These are phyloP conservation scores for Bombus waltoni DNA, from an alignment of 1,140 invertebrate genomes.

Conservation along the genomic window DNA sequence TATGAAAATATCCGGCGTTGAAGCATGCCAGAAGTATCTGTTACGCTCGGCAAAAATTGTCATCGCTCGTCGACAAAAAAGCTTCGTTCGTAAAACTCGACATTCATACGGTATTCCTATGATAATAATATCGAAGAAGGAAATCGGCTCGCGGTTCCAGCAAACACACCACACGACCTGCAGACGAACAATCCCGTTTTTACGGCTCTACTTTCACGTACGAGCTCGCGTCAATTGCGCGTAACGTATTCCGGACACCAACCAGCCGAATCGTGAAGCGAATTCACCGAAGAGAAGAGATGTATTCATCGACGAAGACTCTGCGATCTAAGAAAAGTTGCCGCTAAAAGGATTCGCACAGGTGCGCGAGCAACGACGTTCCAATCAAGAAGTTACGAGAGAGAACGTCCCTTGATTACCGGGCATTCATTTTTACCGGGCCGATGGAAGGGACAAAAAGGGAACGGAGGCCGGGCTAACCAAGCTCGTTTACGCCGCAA, in stretches of 20 bases:
- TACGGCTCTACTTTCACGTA: neutral
- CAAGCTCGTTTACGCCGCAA: slow-evolving; percentile 57
- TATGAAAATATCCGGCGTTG: neutral
- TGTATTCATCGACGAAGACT: neutral
- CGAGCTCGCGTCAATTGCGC: neutral
- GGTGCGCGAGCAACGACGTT: slow-evolving; percentile 36
- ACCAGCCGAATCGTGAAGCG: neutral
- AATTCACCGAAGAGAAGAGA: neutral
- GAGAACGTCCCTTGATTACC: slow-evolving; percentile 41
- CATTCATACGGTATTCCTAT: neutral
- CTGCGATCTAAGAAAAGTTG: no score
- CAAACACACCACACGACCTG: neutral
- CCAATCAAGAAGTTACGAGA: slow-evolving; percentile 62
- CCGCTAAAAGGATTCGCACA: slow-evolving; percentile 14
- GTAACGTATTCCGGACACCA: neutral
- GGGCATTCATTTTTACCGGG: slow-evolving; percentile 54
- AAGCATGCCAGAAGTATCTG: neutral
- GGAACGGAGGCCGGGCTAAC: slow-evolving; percentile 1
- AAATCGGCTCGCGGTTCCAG: no score
- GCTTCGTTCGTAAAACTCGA: neutral
- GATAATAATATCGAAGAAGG: neutral
- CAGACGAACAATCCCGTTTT: no score
- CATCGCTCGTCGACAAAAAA: neutral
- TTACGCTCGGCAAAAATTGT: neutral
- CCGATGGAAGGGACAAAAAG: slow-evolving; percentile 28